Evolutionary conservation across 2,888 invertebrate genomes (phyloP).

Genomic region (Trissoscelio sp.): DNA sequence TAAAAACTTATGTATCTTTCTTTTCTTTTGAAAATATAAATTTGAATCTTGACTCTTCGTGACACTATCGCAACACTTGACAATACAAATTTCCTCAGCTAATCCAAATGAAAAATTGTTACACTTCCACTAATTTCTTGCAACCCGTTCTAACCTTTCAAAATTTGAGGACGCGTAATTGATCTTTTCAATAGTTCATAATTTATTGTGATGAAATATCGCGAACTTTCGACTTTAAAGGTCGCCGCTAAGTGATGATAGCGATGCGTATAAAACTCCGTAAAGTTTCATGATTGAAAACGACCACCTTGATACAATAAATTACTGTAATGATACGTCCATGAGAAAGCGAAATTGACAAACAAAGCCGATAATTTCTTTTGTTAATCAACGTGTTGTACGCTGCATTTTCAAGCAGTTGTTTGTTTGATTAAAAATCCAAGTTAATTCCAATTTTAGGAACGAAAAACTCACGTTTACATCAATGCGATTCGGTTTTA

Average conservation of each 20-base stretch:
- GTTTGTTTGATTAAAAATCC: too few species aligned
- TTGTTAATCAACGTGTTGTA: too few species aligned
- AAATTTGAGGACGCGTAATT: slow-evolving; percentile 73
- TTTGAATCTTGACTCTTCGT: too few species aligned
- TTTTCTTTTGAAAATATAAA: too few species aligned
- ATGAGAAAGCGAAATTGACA: slow-evolving; percentile 15
- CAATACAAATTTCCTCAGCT: too few species aligned
- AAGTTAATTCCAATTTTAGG: slow-evolving; percentile 2
- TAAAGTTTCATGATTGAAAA: slow-evolving; percentile 43
- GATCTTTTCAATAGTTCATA: slow-evolving; percentile 79
- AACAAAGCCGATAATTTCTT: not conserved
- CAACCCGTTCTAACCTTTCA: slow-evolving; percentile 14
- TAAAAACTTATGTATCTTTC: too few species aligned
- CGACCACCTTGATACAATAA: slow-evolving; percentile 30
- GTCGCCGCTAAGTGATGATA: slow-evolving; percentile 75
- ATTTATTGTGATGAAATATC: slow-evolving; percentile 79
- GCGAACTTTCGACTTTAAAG: slow-evolving; percentile 82
- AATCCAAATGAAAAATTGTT: too few species aligned
- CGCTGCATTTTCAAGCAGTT: too few species aligned
- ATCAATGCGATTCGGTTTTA: slow-evolving; percentile 30
- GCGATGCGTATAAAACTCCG: slow-evolving; percentile 37
- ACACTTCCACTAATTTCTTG: too few species aligned
- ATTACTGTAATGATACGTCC: slow-evolving; percentile 25
- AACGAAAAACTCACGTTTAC: slow-evolving; percentile 13
- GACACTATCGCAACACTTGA: too few species aligned